Base-by-base conservation (phyloP, 2,797 vertebrate genomes). In the Xenopus petersii region DNA sequence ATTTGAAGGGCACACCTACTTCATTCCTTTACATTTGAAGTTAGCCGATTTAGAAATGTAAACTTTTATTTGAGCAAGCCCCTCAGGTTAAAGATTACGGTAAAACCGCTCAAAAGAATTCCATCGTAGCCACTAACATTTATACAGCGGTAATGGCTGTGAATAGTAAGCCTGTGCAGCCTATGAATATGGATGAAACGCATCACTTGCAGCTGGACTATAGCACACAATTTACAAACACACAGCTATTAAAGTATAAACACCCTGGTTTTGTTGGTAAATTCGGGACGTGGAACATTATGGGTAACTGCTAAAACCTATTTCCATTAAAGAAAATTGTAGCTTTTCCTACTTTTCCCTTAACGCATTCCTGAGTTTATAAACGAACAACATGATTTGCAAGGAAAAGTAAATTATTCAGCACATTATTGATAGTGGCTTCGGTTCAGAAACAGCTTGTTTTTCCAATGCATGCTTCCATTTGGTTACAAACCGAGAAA, bases 111-210 rank as follows among this genome's bases (percentile, higher is more conserved):
- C 82, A 77, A 87, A 87, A 87, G 90, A 90, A 92, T 90, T 86
- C 88, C 87, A 90, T 71, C 80, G 79, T 75, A 68, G 82, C 87
- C 79, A 75, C 87, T 81, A 83, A 85, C 88, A 88, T 88, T 88
- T 85, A 84, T 87, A 83, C 80, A 77, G 85, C 51, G 80, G 82
- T 79, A 79, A 81, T 80, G 82, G 81, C 89, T 92, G 90, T 92
- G 91, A 92, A 92, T 91, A 93, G 91, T 88, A 92, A 93, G 89
- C 88, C 90, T 91, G 88, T 92, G 86, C 82, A 69, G 84, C 81
- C 85, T 89, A 89, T 89, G 88, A 91, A 90, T 91, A 89, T 88
- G 89, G 86, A 89, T 89, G 86, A 90, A 91, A 89, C 88, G 88
- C 84, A 91, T 90, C 87, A 87, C 88, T 89, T 83, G 81, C 21